Evolutionary conservation across 1,140 invertebrate species (phyloP).

Genomic region (Drosophila ficusphila): DNA sequence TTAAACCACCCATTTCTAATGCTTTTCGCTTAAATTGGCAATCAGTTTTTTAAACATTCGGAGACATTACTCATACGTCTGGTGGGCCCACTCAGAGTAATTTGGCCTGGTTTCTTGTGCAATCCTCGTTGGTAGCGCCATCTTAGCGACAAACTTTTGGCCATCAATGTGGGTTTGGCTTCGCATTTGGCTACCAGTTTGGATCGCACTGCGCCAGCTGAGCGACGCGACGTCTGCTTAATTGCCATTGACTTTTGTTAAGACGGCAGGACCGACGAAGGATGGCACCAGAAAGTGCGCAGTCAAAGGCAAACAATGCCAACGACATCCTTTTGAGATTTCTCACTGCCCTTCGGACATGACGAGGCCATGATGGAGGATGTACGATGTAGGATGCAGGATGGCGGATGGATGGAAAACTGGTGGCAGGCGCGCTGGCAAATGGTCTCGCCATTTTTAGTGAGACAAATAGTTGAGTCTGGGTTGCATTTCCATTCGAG

Average conservation of each 20-base stretch:
- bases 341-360: slow-evolving; percentile 66
- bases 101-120: slow-evolving; percentile 33
- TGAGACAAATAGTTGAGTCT: slow-evolving; percentile 67
- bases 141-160: slow-evolving; percentile 39
- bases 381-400: slow-evolving; percentile 23
- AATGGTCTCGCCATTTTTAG: slow-evolving; percentile 73
- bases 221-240: slow-evolving; percentile 56
- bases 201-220: slow-evolving; percentile 54
- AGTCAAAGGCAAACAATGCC: slow-evolving; percentile 69
- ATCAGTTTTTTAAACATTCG: background rate
- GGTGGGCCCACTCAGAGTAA: slow-evolving; percentile 27
- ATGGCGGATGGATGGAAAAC: slow-evolving; percentile 7
- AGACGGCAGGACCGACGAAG: slow-evolving; percentile 41
- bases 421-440: slow-evolving; percentile 37
- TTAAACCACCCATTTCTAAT: too few species aligned
- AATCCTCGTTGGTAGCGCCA: slow-evolving; percentile 20
- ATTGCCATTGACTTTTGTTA: slow-evolving; percentile 75
- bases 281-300: slow-evolving; percentile 63
- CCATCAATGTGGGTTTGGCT: slow-evolving; percentile 48
- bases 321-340: slow-evolving; percentile 70
- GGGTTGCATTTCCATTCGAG: slow-evolving; percentile 71
- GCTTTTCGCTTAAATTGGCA: background rate
- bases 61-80: slow-evolving; percentile 14
- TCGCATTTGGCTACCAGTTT: slow-evolving; percentile 17
- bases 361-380: slow-evolving; percentile 58